Evolutionary conservation across 92 coral and sea anemone genomes (phyloP).

Genomic region (Plumapathes pennacea): DNA sequence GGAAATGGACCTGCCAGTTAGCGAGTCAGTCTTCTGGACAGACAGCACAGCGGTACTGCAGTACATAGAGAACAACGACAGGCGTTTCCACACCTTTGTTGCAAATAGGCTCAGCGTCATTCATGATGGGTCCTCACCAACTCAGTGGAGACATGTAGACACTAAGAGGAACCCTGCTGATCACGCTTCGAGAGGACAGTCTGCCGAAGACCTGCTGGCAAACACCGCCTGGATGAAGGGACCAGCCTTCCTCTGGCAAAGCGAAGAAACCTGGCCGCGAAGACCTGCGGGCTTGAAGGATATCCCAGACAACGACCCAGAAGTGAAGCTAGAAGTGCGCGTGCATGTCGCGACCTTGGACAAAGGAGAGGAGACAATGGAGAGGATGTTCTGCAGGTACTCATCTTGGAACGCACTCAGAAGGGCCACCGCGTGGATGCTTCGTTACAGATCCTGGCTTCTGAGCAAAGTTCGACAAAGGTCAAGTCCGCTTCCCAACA

Average conservation of each 20-base stretch:
- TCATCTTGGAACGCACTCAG: slow-evolving; percentile 32
- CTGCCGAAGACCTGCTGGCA: slow-evolving; percentile 11
- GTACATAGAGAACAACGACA: slow-evolving; percentile 18
- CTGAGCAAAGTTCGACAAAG: neutral
- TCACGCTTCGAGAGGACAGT: slow-evolving; percentile 10
- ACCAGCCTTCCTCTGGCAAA: slow-evolving; percentile 27
- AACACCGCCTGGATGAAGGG: slow-evolving; percentile 11
- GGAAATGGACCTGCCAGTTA: slow-evolving; percentile 7
- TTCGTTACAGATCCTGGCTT: slow-evolving; percentile 27
- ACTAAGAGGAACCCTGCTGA: slow-evolving; percentile 31
- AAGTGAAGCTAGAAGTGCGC: slow-evolving; percentile 12
- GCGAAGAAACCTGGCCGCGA: slow-evolving; percentile 3
- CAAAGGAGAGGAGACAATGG: neutral
- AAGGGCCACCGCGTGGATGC: slow-evolving; percentile 27
- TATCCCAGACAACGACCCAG: slow-evolving; percentile 9
- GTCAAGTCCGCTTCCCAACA: neutral
- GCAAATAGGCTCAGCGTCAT: slow-evolving; percentile 24
- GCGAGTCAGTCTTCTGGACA: slow-evolving; percentile 24
- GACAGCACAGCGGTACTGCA: slow-evolving; percentile 40
- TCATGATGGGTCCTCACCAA: slow-evolving; percentile 26
- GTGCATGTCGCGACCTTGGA: neutral
- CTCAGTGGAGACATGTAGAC: slow-evolving; percentile 27
- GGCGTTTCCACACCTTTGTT: slow-evolving; percentile 36
- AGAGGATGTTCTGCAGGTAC: slow-evolving; percentile 3
- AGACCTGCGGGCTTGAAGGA: neutral